Evolutionary conservation across 2,797 vertebrate genomes (phyloP).

Genomic region (Arrhamphus sclerolepis): DNA sequence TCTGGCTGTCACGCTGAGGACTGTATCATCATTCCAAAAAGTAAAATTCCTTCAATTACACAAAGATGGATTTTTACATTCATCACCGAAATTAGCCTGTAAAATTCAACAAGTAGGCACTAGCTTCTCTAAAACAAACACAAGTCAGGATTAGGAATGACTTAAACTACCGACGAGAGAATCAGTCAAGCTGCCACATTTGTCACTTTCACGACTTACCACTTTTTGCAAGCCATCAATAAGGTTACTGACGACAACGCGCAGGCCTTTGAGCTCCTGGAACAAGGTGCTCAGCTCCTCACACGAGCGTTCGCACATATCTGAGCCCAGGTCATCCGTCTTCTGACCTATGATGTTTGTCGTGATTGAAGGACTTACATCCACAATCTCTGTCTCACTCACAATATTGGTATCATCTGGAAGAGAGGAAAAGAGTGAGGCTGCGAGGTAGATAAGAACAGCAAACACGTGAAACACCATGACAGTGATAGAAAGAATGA

Average conservation of each 20-base stretch:
- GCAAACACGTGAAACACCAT: not conserved
- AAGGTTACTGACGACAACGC: constrained; percentile 89
- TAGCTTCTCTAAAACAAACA: constrained; percentile 37
- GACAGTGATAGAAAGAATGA: constrained; percentile 47
- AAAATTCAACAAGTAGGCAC: no score
- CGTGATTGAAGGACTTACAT: constrained; percentile 84
- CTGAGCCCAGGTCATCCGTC: constrained; percentile 69
- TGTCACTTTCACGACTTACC: constrained; percentile 76
- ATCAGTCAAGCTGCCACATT: constrained; percentile 4
- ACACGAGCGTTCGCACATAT: constrained; percentile 94
- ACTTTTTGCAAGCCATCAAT: constrained; percentile 93
- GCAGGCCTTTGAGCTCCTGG: constrained; percentile 91
- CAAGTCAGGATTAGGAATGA: constrained; percentile 14
- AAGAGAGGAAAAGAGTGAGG: constrained; percentile 16
- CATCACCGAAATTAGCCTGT: constrained; percentile 21
- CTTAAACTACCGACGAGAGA: constrained; percentile 11
- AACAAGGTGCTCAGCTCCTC: constrained; percentile 93
- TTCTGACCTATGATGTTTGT: constrained; percentile 86
- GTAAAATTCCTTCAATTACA: constrained; percentile 21
- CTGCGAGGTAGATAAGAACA: constrained; percentile 14
- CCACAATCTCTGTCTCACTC: constrained; percentile 88
- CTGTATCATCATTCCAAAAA: constrained; percentile 42
- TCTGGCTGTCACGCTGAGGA: constrained; percentile 20
- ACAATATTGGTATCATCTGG: constrained; percentile 88
- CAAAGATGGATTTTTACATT: constrained; percentile 23